These are phyloP conservation scores for Coelogynopora nodosa DNA, from an alignment of 2,888 invertebrate genomes.

Conservation along the genomic window DNA sequence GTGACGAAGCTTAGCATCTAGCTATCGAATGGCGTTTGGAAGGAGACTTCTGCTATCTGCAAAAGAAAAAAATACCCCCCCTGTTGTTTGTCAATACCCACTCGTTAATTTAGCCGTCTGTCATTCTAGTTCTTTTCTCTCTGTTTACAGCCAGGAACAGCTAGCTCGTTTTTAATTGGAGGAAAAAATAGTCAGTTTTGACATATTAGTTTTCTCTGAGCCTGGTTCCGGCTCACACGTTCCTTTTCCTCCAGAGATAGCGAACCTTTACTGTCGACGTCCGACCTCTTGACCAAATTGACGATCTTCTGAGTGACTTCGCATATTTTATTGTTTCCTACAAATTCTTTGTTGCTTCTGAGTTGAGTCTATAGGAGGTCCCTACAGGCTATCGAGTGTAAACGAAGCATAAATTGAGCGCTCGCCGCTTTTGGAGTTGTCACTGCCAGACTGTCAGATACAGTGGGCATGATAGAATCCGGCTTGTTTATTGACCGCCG, in stretches of 20 bases:
- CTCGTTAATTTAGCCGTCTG: slow-evolving; percentile 28
- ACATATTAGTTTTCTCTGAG: slow-evolving; percentile 23
- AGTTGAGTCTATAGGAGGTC: not conserved
- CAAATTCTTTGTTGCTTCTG: not conserved
- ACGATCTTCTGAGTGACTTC: not conserved
- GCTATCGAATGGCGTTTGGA: slow-evolving; percentile 17
- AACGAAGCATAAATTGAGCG: not conserved
- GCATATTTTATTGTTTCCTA: not conserved
- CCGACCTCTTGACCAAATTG: not conserved
- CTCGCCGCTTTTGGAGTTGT: not conserved
- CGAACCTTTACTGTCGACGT: not conserved
- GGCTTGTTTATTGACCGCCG: slow-evolving; percentile 19
- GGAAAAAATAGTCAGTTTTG: slow-evolving; percentile 16
- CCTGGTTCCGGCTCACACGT: slow-evolving; percentile 3
- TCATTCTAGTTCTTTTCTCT: not conserved
- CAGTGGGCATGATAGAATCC: slow-evolving; percentile 14
- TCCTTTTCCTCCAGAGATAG: not conserved
- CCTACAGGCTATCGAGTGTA: not conserved
- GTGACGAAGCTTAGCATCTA: slow-evolving; percentile 14
- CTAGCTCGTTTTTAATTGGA: not conserved
- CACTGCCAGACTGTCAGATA: slow-evolving; percentile 22
- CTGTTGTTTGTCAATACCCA: slow-evolving; percentile 9
- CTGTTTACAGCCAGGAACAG: not conserved
- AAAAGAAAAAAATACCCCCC: not conserved
- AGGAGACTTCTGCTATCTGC: not conserved